These are phyloP conservation scores for Acanthopagrus latus DNA, from an alignment of 2,797 vertebrate genomes.

Conservation along the genomic window DNA sequence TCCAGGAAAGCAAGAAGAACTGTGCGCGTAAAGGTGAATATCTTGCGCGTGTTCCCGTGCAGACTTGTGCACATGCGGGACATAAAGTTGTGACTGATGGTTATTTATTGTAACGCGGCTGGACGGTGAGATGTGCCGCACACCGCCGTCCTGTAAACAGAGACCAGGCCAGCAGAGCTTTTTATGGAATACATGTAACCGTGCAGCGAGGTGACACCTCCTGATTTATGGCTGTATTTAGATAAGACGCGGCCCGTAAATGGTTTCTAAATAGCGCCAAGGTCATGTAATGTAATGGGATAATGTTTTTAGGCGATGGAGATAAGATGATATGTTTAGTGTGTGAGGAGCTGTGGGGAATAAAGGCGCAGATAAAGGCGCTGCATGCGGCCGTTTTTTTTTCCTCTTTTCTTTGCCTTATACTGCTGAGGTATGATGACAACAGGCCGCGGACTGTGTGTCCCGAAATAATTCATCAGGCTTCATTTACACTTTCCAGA, in stretches of 20 bases:
- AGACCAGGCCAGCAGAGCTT: conserved; percentile 87
- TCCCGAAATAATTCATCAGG: conserved; percentile 27
- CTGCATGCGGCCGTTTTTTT: conserved; percentile 10
- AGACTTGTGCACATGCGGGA: conserved; percentile 5
- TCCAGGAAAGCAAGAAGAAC: too few species aligned
- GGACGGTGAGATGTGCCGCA: conserved; percentile 89
- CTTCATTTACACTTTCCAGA: conserved; percentile 19
- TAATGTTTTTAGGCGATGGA: conserved; percentile 81
- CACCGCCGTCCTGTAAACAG: conserved; percentile 89
- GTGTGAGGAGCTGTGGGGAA: conserved; percentile 40
- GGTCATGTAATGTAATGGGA: conserved; percentile 88
- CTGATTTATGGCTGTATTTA: conserved; percentile 96
- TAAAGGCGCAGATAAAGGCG: conserved; percentile 38
- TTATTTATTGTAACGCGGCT: conserved; percentile 79
- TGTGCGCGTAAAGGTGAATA: not conserved
- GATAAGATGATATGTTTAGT: conserved; percentile 81
- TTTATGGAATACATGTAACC: conserved; percentile 90
- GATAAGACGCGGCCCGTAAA: conserved; percentile 89
- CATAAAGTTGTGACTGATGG: conserved; percentile 57
- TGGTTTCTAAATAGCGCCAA: conserved; percentile 91
- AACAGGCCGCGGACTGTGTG: conserved; percentile 25
- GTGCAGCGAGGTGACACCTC: conserved; percentile 87
- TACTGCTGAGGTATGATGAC: conserved; percentile 13
- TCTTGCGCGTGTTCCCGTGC: not conserved
- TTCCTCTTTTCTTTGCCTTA: not conserved